These are phyloP conservation scores for Paralichthys olivaceus DNA, from an alignment of 2,113 vertebrate genomes.

Conservation along the genomic window DNA sequence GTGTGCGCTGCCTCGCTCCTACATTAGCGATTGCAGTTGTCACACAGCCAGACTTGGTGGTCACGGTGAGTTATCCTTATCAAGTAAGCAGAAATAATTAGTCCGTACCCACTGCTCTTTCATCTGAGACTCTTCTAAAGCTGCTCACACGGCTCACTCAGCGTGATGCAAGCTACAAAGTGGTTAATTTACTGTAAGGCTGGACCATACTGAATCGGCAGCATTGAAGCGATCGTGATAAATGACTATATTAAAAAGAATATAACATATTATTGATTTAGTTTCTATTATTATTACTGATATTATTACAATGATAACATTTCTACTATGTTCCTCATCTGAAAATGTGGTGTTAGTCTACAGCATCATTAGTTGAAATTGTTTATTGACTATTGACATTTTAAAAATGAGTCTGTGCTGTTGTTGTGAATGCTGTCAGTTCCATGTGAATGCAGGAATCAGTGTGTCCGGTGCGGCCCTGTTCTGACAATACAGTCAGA, in stretches of 20 bases:
- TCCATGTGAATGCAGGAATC: neutral
- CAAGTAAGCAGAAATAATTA: conserved; percentile 67
- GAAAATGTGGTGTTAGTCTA: neutral
- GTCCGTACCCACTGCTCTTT: conserved; percentile 56
- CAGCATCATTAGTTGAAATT: neutral
- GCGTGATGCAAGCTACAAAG: conserved; percentile 53
- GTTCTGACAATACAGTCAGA: conserved; percentile 32
- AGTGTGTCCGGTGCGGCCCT: neutral
- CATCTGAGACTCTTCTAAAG: conserved; percentile 54
- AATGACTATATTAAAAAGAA: neutral
- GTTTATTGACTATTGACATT: neutral
- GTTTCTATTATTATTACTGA: neutral
- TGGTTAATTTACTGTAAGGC: conserved; percentile 44
- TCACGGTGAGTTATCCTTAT: conserved; percentile 60
- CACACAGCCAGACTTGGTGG: conserved; percentile 41
- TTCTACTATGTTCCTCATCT: neutral
- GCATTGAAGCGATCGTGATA: conserved; percentile 21
- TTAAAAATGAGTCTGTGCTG: neutral
- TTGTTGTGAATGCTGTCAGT: neutral
- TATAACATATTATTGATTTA: neutral
- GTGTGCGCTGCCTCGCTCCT: neutral
- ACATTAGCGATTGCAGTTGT: conserved; percentile 13
- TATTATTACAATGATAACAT: neutral
- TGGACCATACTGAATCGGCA: conserved; percentile 25
- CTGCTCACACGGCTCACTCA: conserved; percentile 47